Base-by-base conservation (phyloP, 2,888 invertebrate species). In the Augiades crinisus region DNA sequence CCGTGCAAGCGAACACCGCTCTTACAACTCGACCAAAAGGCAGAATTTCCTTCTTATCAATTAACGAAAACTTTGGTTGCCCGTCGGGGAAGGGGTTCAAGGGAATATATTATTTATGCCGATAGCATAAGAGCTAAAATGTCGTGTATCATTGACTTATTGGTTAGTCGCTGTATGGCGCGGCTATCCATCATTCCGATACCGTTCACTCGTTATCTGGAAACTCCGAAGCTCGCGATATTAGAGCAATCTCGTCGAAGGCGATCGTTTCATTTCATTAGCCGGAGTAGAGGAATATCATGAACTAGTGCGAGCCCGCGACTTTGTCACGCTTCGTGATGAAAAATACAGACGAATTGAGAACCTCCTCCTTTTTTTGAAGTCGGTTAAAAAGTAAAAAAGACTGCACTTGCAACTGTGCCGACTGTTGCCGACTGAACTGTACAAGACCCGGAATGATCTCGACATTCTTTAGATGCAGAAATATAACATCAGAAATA, bases 261-360 rank as follows among this genome's bases (percentile, higher is more conserved):
- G 37, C 46, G 52, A 59, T 60, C 58, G 58, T 50, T 58, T 58
- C 55, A 61, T 65, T 64, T 70, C 65, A 70, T 70, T 68, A 70
- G 61, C 5, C 40, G 49, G 53, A 63, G 59, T 61, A 38, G 38
- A 52, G 38, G 47, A 53, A 53, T 47, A 54, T 53, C 33, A 55
- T 54, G 59, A 37, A 38, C 13, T 27, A 40, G 2, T 24, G 16
- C 10, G n/a, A 13, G n/a, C n/a, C n/a, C n/a, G n/a, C n/a, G n/a
- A n/a, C n/a, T n/a, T n/a, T n/a, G n/a, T n/a, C n/a, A n/a, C n/a
- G n/a, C n/a, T n/a, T n/a, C n/a, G n/a, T n/a, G n/a, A n/a, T n/a
- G n/a, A n/a, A n/a, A n/a, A n/a, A n/a, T n/a, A n/a, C n/a, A n/a
- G n/a, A n/a, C n/a, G n/a, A n/a, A n/a, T n/a, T n/a, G n/a, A n/a